Percentiles rank a stretch among this genome's conserved stretches.
phyloP scores from a whole-genome alignment of 2,113 vertebrate species.

The Oreamnos americanus region DNA sequence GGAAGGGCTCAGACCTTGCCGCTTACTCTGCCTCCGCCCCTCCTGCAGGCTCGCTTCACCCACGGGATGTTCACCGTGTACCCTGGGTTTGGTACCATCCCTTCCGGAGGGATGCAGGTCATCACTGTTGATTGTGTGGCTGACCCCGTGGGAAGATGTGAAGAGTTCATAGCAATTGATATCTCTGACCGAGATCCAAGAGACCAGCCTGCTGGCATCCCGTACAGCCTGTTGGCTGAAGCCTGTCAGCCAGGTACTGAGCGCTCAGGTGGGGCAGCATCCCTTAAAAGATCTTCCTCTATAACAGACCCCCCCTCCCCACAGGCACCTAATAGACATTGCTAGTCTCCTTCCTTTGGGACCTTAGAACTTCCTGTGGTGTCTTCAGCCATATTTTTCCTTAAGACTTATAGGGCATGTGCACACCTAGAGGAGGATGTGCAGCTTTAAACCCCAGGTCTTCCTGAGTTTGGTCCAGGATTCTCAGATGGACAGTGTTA shows the following conservation, averaged over 20 bases:
- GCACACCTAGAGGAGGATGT: neutral
- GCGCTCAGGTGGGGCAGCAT: neutral
- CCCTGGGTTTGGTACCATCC: constrained; percentile 84
- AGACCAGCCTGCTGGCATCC: constrained; percentile 85
- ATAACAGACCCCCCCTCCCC: neutral
- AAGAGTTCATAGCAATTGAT: constrained; percentile 85
- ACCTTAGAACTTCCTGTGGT: neutral
- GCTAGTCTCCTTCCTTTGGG: neutral
- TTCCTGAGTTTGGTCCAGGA: neutral
- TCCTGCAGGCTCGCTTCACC: constrained; percentile 79
- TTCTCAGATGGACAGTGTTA: neutral
- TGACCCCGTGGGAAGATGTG: constrained; percentile 83
- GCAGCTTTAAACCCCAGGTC: neutral
- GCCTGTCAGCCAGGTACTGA: constrained; percentile 88
- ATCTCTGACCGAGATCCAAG: constrained; percentile 86
- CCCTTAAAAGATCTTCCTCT: neutral
- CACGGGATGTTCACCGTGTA: constrained; percentile 87
- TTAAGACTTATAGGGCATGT: neutral
- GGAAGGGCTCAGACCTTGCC: neutral
- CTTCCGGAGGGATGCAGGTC: constrained; percentile 79
- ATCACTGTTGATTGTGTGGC: constrained; percentile 88
- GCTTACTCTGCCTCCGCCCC: neutral
- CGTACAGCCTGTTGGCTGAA: constrained; percentile 85
- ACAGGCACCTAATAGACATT: neutral
- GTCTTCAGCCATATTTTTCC: neutral